Percentiles rank a stretch among this genome's conserved stretches.
Conservation (phyloP, 2,888 invertebrate genomes). For the Theristus sp. region DNA sequence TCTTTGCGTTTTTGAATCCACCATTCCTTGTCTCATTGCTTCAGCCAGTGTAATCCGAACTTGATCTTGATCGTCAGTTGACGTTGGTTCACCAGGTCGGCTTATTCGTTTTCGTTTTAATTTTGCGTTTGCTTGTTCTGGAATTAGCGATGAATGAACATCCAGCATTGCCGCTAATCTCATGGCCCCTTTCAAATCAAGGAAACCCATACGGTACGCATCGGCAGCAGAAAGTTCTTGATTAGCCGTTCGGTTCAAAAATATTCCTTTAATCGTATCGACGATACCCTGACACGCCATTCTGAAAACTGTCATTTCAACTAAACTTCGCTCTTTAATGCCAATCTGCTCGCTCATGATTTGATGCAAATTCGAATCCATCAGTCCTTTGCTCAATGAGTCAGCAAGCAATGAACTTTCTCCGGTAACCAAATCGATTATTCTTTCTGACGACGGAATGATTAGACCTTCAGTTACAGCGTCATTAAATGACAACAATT, state of each 20-base stretch:
- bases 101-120: slow-evolving; percentile 66
- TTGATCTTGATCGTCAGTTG: slow-evolving; percentile 24
- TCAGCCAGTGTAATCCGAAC: slow-evolving; percentile 53
- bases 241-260: slow-evolving; percentile 18
- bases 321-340: slow-evolving; percentile 45
- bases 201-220: slow-evolving; percentile 62
- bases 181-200: slow-evolving; percentile 69
- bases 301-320: slow-evolving; percentile 54
- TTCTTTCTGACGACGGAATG: slow-evolving; percentile 41
- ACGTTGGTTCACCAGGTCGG: slow-evolving; percentile 44
- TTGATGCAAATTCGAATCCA: slow-evolving; percentile 38
- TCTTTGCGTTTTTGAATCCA: slow-evolving; percentile 41
- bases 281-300: slow-evolving; percentile 66
- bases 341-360: slow-evolving; percentile 65
- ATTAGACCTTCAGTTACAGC: slow-evolving; percentile 57
- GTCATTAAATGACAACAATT: slow-evolving; percentile 62
- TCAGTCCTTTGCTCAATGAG: slow-evolving; percentile 29
- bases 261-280: slow-evolving; percentile 59
- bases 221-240: slow-evolving; percentile 58
- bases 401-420: slow-evolving; percentile 18
- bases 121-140: slow-evolving; percentile 49
- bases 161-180: slow-evolving; percentile 62
- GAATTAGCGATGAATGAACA: slow-evolving; percentile 37
- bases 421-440: slow-evolving; percentile 19
- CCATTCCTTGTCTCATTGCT: slow-evolving; percentile 54